Conservation (phyloP, 2,113 vertebrate genomes). For the Labeo rohita region DNA sequence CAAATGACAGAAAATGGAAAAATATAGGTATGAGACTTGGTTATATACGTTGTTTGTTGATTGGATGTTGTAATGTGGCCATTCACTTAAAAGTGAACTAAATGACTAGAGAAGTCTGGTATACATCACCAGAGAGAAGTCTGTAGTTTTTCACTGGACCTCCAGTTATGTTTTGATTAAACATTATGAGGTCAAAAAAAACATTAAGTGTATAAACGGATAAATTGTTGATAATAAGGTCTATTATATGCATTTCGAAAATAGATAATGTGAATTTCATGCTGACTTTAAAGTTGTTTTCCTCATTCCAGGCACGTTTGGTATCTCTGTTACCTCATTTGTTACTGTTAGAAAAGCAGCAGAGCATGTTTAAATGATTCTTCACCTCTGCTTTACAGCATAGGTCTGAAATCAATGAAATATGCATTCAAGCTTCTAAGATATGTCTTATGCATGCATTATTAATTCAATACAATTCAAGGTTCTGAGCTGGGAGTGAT, state of each 20-base stretch:
- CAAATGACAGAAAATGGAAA: no score
- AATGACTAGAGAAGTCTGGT: not conserved
- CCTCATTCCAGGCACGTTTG: constrained; percentile 7
- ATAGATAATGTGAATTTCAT: not conserved
- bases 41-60: not conserved
- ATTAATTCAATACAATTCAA: not conserved
- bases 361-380: not conserved
- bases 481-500: not conserved
- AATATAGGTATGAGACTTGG: no score
- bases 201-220: not conserved
- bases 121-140: not conserved
- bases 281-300: not conserved
- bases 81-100: not conserved
- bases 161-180: not conserved
- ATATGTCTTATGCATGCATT: constrained; percentile 21
- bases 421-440: constrained; percentile 2
- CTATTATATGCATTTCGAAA: not conserved
- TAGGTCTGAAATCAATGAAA: constrained; percentile 11
- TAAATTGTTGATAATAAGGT: not conserved
- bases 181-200: not conserved
- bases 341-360: not conserved
- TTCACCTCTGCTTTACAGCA: constrained; percentile 5
- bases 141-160: not conserved
- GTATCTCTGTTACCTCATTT: not conserved
- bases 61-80: not conserved